Percentiles rank a stretch among this genome's conserved stretches.
These are phyloP conservation scores for Halocynthia aurantium DNA, from an alignment of 23 tunicate species.

Conservation along the genomic window DNA sequence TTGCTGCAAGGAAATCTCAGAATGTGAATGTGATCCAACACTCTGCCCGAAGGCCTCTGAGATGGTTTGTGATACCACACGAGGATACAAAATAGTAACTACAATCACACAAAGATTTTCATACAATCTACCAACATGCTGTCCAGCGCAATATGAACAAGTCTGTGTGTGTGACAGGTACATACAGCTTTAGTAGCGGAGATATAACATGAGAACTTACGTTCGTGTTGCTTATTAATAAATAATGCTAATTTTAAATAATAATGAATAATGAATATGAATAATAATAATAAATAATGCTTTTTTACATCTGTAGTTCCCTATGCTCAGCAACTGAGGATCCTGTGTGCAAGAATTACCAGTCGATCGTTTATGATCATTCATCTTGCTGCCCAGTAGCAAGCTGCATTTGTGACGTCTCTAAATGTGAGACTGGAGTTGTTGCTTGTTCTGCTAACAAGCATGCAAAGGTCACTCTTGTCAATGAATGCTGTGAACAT, in stretches of 20 bases:
- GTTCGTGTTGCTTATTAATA: no score
- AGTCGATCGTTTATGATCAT: constrained; percentile 30
- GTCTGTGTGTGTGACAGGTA: constrained; percentile 91
- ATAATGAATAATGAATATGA: neutral
- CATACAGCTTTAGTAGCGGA: neutral
- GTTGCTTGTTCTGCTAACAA: constrained; percentile 50
- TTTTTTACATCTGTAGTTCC: constrained; percentile 36
- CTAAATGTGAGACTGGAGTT: constrained; percentile 41
- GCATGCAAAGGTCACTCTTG: constrained; percentile 38
- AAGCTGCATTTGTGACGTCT: constrained; percentile 65
- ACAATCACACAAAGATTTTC: constrained; percentile 61
- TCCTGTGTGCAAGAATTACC: constrained; percentile 63
- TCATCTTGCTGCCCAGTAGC: constrained; percentile 77
- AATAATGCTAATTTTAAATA: no score
- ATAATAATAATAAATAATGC: neutral
- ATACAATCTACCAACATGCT: constrained; percentile 54
- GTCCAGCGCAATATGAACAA: constrained; percentile 65
- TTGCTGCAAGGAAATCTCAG: constrained; percentile 71
- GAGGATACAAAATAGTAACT: constrained; percentile 58
- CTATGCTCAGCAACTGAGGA: constrained; percentile 58
- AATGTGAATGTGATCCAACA: constrained; percentile 80
- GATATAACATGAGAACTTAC: no score
- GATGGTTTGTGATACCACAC: constrained; percentile 45
- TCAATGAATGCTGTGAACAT: constrained; percentile 73
- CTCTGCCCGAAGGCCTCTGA: constrained; percentile 52